phyloP scores from a whole-genome alignment of 2,113 vertebrate species.

The Dromas ardeola region DNA sequence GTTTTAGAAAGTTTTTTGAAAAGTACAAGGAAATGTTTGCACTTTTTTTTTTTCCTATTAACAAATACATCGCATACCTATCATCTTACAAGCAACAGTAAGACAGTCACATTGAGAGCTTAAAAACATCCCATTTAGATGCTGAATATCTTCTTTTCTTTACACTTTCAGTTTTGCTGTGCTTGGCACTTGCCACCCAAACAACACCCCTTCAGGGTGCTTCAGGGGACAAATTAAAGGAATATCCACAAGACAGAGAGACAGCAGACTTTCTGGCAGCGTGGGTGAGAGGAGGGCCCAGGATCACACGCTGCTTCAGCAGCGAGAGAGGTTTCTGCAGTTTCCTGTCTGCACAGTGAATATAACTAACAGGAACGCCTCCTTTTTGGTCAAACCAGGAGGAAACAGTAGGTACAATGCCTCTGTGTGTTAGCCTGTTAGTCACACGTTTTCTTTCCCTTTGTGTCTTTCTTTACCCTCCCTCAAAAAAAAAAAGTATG shows the following conservation, averaged over 20 bases:
- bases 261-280: background rate
- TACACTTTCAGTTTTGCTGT: background rate
- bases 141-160: background rate
- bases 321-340: background rate
- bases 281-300: background rate
- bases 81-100: background rate
- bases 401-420: background rate
- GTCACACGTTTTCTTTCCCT: background rate
- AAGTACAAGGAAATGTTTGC: background rate
- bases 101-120: background rate
- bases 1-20: background rate
- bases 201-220: background rate
- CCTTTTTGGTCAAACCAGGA: background rate
- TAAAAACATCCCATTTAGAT: background rate
- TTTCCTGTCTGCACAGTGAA: accelerated
- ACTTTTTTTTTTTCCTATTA: background rate
- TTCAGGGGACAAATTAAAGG: background rate
- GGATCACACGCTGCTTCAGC: background rate
- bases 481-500: background rate
- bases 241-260: background rate
- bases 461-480: background rate
- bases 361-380: background rate
- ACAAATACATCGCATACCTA: background rate
- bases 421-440: background rate
- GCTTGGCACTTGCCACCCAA: background rate